A percentile compares a stretch with the other conserved stretches of the same genome.
Conservation (phyloP, 1,140 invertebrate genomes). For the Hycleus cichorii region DNA sequence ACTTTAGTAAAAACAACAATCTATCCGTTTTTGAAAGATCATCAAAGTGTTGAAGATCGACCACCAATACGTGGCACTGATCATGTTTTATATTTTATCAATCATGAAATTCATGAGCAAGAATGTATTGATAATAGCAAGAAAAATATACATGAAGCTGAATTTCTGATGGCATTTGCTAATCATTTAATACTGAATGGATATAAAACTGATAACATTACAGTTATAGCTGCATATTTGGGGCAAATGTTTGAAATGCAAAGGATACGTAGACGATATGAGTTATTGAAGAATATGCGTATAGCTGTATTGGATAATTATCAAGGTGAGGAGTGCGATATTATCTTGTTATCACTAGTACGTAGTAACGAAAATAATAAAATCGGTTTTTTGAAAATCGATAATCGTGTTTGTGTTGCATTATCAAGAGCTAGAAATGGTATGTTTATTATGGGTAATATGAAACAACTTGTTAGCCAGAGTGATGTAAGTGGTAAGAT, state of each 20-base stretch:
- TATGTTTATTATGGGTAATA: constrained; percentile 52
- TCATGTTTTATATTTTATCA: constrained; percentile 55
- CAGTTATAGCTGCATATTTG: constrained; percentile 59
- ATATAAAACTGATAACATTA: constrained; percentile 52
- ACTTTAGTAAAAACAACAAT: constrained; percentile 53
- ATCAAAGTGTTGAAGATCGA: constrained; percentile 46
- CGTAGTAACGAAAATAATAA: constrained; percentile 60
- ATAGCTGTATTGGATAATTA: constrained; percentile 73
- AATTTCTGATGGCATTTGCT: constrained; percentile 48
- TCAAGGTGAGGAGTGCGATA: constrained; percentile 80
- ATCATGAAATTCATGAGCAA: constrained; percentile 49
- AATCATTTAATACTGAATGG: constrained; percentile 54
- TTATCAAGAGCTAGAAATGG: constrained; percentile 73
- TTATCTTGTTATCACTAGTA: constrained; percentile 76
- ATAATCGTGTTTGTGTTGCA: constrained; percentile 78
- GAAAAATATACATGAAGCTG: constrained; percentile 54
- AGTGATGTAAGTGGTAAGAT: constrained; percentile 22
- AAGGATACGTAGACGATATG: constrained; percentile 32
- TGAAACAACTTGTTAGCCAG: constrained; percentile 25
- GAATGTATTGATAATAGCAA: constrained; percentile 47
- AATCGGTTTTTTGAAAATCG: constrained; percentile 68
- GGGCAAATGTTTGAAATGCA: constrained; percentile 54
- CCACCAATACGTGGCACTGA: constrained; percentile 44
- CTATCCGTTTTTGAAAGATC: constrained; percentile 51
- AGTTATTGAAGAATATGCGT: constrained; percentile 42